Conservation (phyloP, 2,113 vertebrate genomes). For the Picathartes gymnocephalus region DNA sequence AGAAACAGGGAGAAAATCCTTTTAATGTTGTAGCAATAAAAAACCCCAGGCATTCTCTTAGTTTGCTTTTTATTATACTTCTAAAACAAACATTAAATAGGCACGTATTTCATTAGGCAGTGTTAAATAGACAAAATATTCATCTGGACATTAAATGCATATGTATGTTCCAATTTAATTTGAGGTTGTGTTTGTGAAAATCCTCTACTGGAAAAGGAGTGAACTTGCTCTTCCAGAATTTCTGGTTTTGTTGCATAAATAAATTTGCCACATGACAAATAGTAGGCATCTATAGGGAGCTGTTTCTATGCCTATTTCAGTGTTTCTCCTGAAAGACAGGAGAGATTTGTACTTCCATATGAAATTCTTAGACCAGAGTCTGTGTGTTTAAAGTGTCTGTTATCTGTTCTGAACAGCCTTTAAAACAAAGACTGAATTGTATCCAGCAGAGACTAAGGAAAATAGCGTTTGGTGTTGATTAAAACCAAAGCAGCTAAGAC, state of each 20-base stretch:
- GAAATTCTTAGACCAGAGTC: background rate
- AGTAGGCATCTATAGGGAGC: background rate
- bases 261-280: background rate
- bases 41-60: background rate
- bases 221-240: background rate
- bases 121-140: background rate
- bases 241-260: background rate
- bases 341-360: background rate
- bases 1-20: background rate
- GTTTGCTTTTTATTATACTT: background rate
- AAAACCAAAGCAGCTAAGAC: background rate
- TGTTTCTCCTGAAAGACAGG: background rate
- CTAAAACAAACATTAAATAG: background rate
- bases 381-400: background rate
- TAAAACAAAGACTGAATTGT: background rate
- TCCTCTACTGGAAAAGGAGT: background rate
- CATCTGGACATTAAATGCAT: background rate
- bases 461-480: background rate
- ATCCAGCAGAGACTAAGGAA: background rate
- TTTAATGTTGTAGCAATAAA: background rate
- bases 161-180: background rate
- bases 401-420: background rate
- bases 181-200: background rate
- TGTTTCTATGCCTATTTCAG: background rate
- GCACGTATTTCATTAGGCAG: background rate